Evolutionary conservation across 2,113 vertebrate genomes (phyloP).

Genomic region (Hippotragus niger): DNA sequence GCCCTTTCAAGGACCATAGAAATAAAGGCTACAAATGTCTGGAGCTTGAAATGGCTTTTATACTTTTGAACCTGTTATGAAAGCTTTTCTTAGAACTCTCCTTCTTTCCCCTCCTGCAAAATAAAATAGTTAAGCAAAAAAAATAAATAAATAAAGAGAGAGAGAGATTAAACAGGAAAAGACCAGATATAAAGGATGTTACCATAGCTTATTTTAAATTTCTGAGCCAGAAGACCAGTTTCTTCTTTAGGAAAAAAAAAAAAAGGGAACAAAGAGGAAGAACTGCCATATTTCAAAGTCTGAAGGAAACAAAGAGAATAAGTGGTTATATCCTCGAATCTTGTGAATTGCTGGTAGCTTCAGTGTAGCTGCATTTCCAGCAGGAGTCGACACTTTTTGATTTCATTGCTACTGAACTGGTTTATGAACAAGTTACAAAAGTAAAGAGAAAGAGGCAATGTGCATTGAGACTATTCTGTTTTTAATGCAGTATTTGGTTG

Average conservation of each 20-base stretch:
- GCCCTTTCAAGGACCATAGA: conserved; percentile 79
- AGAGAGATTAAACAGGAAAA: conserved; percentile 66
- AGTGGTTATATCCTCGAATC: conserved; percentile 42
- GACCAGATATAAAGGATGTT: conserved; percentile 64
- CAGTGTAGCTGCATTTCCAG: neutral
- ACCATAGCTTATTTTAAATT: conserved; percentile 71
- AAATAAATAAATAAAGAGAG: neutral
- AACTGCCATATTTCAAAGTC: conserved; percentile 48
- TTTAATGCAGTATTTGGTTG: conserved; percentile 36
- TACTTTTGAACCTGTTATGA: conserved; percentile 80
- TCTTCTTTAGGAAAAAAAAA: neutral
- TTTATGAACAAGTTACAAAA: conserved; percentile 41
- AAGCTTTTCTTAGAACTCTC: conserved; percentile 79
- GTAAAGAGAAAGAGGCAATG: conserved; percentile 29
- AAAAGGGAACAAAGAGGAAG: conserved; percentile 10
- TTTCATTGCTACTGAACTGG: conserved; percentile 52
- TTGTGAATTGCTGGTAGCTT: conserved; percentile 27
- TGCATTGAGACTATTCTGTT: neutral
- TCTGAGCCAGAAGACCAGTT: conserved; percentile 61
- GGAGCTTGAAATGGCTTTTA: conserved; percentile 80
- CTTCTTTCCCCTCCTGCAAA: conserved; percentile 56
- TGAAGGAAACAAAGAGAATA: conserved; percentile 63
- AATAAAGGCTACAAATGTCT: conserved; percentile 79
- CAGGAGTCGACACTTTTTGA: neutral
- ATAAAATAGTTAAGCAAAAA: conserved; percentile 64